Evolutionary conservation across 2,113 vertebrate species (phyloP), one percentile per base, ranked within the genome.

Genomic region (Rhabdomys dilectus): DNA sequence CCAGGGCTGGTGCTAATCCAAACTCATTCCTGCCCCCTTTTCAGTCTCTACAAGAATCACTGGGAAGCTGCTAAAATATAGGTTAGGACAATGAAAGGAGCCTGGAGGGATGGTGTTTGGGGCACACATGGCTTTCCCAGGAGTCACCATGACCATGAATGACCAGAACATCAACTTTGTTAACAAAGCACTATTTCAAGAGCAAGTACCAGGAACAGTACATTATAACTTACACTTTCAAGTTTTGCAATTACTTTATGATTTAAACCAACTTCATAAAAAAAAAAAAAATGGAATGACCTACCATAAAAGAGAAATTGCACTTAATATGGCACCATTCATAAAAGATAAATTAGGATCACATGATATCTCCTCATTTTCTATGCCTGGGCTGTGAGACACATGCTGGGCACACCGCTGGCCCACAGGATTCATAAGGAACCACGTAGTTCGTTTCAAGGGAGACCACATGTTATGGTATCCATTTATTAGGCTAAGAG

Each of bases 371-470:
- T 94, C 82, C 60, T 92, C 56, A 92, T 77, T 95, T 96, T 91
- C 78, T 94, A 70, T 91, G 81, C 94, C 91, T 93, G 36, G 68
- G 19, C 58, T 96, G 76, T 72, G 48, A 93, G 90, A 94, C 86
- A 75, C n/a, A 88, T 68, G 87, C 62, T n/a, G 60, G 78, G 51
- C 78, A 86, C 73, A 75, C 68, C 13, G 58, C 42, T 78, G 42
- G 51, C 76, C 56, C 84, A 88, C 5, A 76, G 51, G 56, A 80
- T 17, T 73, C 24, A 42, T 45, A 90, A 16, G 34, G 4, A 72
- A 73, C 26, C 8, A 16, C 86, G 45, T 2, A 84, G 36, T 62
- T 89, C 70, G 80, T 89, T 88, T 86, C 68, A 94, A 60, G 66
- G n/a, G 9, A 21, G 39, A 36, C 39, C 89, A 93, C 58, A 89